Conservation (phyloP, 1,140 invertebrate species). For the Zaprionus camerounensis region DNA sequence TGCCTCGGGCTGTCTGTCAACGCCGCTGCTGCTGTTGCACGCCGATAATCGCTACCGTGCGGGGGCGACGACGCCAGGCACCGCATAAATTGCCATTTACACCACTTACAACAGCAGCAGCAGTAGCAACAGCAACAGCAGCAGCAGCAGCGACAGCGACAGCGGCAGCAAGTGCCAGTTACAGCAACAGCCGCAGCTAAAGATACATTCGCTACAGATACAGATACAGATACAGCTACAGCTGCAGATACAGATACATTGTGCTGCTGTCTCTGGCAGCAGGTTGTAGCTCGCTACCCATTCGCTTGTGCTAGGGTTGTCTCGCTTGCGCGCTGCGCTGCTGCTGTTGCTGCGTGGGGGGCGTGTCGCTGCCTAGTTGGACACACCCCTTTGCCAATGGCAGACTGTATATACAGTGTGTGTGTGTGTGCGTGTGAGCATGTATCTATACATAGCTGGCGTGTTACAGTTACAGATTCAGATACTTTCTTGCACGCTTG, state of each 20-base stretch:
- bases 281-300: not conserved
- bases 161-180: slow-evolving; percentile 49
- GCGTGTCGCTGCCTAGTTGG: slow-evolving; percentile 48
- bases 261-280: slow-evolving; percentile 5
- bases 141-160: slow-evolving; percentile 33
- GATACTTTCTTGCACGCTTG: slow-evolving; percentile 62
- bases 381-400: slow-evolving; percentile 76
- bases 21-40: slow-evolving; percentile 28
- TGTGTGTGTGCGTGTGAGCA: slow-evolving; percentile 9
- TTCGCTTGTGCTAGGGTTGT: slow-evolving; percentile 50
- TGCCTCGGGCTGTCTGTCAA: slow-evolving; percentile 55
- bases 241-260: slow-evolving; percentile 2
- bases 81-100: slow-evolving; percentile 76
- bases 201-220: not conserved
- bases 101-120: slow-evolving; percentile 70
- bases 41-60: slow-evolving; percentile 63
- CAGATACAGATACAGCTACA: not conserved
- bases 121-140: slow-evolving; percentile 27
- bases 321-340: slow-evolving; percentile 47
- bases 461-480: slow-evolving; percentile 42
- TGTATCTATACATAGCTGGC: slow-evolving; percentile 21
- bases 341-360: slow-evolving; percentile 12
- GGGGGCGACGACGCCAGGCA: slow-evolving; percentile 49
- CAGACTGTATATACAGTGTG: slow-evolving; percentile 43
- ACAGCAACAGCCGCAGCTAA: slow-evolving; percentile 25